Evolutionary conservation across 1,140 invertebrate species (phyloP).

Genomic region (Danaus melanippus): DNA sequence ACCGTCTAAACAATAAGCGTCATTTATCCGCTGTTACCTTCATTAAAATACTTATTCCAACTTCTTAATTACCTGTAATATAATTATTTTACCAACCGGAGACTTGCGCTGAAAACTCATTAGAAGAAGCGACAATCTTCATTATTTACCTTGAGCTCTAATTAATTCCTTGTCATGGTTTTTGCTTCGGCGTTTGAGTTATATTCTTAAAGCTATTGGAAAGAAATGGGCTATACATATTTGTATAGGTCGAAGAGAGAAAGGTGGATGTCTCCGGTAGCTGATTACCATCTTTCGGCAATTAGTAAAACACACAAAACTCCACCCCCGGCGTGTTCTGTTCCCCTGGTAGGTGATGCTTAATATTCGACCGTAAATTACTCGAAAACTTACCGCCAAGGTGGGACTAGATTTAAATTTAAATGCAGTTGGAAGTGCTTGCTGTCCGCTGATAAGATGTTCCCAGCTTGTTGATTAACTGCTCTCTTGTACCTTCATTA

Average conservation of each 20-base stretch:
- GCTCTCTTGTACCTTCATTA: no score
- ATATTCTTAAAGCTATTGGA: conserved; percentile 44
- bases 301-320: conserved; percentile 74
- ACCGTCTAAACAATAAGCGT: no score
- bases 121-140: conserved; percentile 66
- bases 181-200: conserved; percentile 68
- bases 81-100: conserved; percentile 62
- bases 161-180: conserved; percentile 74
- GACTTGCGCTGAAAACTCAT: conserved; percentile 60
- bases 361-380: conserved; percentile 70
- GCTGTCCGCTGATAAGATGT: conserved; percentile 34
- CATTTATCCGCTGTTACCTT: no score
- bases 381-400: conserved; percentile 65
- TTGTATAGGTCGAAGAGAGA: conserved; percentile 29
- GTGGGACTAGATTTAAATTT: conserved; percentile 60
- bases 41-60: conserved; percentile 37
- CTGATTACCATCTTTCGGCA: conserved; percentile 74
- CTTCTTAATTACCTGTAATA: conserved; percentile 57
- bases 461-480: conserved; percentile 33
- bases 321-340: conserved; percentile 68
- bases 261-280: conserved; percentile 41
- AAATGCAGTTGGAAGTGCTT: conserved; percentile 49
- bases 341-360: conserved; percentile 68
- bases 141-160: conserved; percentile 70
- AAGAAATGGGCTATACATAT: conserved; percentile 27